Conservation (phyloP, 2,113 vertebrate genomes). For the Bufo bufo region DNA sequence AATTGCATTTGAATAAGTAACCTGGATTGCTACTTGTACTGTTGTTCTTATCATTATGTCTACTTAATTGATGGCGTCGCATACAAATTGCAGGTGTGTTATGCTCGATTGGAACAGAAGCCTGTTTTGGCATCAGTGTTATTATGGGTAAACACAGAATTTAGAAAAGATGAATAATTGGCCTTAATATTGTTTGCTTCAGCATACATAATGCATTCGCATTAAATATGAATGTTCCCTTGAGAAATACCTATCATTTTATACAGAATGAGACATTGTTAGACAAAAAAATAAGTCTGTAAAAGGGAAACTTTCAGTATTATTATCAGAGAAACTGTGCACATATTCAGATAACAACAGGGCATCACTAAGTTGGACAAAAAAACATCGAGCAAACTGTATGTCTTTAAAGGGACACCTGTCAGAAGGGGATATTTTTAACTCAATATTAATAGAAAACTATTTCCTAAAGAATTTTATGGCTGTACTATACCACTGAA, state of each 20-base stretch:
- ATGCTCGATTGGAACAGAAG: conserved; percentile 1
- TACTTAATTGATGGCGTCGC: conserved; percentile 26
- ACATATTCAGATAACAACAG: not conserved
- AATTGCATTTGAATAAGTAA: conserved; percentile 28
- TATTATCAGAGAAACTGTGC: not conserved
- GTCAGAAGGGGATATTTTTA: too few relatives aligned
- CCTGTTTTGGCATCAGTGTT: conserved; percentile 31
- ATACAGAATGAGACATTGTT: conserved; percentile 15
- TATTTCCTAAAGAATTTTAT: too few relatives aligned
- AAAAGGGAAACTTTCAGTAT: not conserved
- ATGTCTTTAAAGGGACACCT: not conserved
- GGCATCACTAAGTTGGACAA: not conserved
- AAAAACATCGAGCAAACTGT: not conserved
- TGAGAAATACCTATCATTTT: conserved; percentile 7
- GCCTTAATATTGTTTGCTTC: conserved; percentile 27
- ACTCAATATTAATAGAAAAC: too few relatives aligned
- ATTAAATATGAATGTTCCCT: conserved; percentile 47
- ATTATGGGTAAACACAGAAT: conserved; percentile 27
- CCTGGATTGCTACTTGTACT: conserved; percentile 45
- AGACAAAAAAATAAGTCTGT: not conserved
- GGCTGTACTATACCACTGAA: too few relatives aligned
- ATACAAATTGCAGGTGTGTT: conserved; percentile 52
- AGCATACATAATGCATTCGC: conserved; percentile 37
- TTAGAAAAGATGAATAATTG: conserved; percentile 41
- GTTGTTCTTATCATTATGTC: conserved; percentile 47